Evolutionary conservation across 2,888 invertebrate genomes (phyloP).

Genomic region (Oscheius myriophilus): DNA sequence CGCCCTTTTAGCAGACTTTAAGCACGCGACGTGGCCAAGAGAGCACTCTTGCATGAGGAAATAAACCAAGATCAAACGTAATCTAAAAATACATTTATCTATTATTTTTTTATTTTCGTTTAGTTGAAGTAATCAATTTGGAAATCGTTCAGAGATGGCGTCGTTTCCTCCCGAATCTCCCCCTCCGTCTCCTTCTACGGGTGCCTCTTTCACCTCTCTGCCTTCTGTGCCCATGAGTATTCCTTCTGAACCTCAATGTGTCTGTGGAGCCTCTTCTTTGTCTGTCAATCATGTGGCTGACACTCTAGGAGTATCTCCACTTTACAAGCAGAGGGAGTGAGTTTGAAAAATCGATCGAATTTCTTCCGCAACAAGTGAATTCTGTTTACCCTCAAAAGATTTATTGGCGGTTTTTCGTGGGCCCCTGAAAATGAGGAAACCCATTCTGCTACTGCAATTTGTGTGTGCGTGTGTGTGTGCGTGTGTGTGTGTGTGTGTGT

Average conservation of each 20-base stretch:
- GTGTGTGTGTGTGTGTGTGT: no score
- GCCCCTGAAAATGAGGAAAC: no score
- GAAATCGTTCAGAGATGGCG: neutral
- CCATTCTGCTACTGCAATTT: no score
- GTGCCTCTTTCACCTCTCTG: neutral
- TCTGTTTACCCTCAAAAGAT: no score
- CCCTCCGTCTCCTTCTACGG: constrained; percentile 15
- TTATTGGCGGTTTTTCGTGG: no score
- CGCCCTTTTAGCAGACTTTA: no score
- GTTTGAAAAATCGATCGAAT: constrained; percentile 24
- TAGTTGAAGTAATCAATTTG: neutral
- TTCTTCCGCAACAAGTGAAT: neutral
- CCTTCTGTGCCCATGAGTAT: constrained; percentile 11
- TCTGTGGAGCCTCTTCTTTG: constrained; percentile 33
- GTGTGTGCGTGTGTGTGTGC: no score
- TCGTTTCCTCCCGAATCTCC: constrained; percentile 23
- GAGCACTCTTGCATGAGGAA: no score
- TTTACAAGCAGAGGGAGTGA: constrained; percentile 68
- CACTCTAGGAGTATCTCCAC: constrained; percentile 66
- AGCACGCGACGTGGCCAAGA: no score
- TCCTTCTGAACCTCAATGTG: constrained; percentile 14
- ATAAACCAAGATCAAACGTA: neutral
- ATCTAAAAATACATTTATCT: neutral
- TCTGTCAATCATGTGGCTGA: constrained; percentile 66
- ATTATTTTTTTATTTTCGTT: constrained; percentile 3